Base-by-base conservation (phyloP, 2,797 vertebrate species). In the Lindbergichthys nudifrons region DNA sequence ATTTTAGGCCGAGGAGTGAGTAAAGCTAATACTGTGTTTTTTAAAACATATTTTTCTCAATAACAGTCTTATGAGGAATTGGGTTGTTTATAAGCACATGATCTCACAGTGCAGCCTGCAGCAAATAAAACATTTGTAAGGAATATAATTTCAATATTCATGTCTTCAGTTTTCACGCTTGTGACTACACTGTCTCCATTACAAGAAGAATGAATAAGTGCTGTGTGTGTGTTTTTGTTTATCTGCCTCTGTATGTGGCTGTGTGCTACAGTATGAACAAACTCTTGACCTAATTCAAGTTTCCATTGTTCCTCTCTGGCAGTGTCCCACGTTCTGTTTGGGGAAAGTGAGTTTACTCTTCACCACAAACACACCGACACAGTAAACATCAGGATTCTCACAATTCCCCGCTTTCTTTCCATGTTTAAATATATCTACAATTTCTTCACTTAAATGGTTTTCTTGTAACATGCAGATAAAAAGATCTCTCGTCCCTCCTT, bases 221-320 rank as follows among this genome's bases (percentile, higher is more conserved):
- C 11, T 41, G 32, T 15, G n/a, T 57, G 58, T 43, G 18, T 48
- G 14, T 51, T 36, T 64, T 42, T 3, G n/a, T n/a, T n/a, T n/a
- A n/a, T n/a, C n/a, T n/a, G n/a, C n/a, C n/a, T n/a, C n/a, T n/a
- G n/a, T n/a, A n/a, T n/a, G n/a, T n/a, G n/a, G n/a, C n/a, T 41
- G 6, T 19, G 21, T 43, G 39, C 10, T 51, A n/a, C n/a, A n/a
- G n/a, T n/a, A 53, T 74, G 70, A 72, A 70, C 75, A 70, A 76
- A 59, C 65, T 73, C 69, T 83, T 83, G 78, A 83, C 89, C 89
- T 89, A 88, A 86, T 87, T 89, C 82, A 77, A 87, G 79, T 48
- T 72, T 14, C 84, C 70, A 90, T 91, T 92, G 87, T 93, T 88
- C 80, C 18, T 78, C 70, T 73, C 57, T 84, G 72, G 80, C 77